Evolutionary conservation across 2,113 vertebrate genomes (phyloP), one percentile per base, ranked within the genome.

Genomic region (Physeter macrocephalus): DNA sequence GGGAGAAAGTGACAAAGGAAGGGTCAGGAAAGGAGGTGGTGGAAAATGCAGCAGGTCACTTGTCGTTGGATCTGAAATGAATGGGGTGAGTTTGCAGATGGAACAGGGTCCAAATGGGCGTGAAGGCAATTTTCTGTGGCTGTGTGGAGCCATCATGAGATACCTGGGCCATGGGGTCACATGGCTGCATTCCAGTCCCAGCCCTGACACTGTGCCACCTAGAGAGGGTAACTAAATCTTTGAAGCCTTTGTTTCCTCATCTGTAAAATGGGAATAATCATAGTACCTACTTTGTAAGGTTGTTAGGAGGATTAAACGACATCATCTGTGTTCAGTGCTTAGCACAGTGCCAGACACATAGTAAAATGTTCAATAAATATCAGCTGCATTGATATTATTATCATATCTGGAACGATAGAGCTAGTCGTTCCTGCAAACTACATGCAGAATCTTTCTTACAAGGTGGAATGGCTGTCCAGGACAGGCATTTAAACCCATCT

Each of bases 401-500:
- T 82, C n/a, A 12, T 80, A 18, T 72, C 36, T 61, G 57, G 59
- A 43, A 77, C 27, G 62, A 59, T 54, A 13, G 67, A 61, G 46
- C 27, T 90, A 34, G 75, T 71, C 46, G 59, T 10, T 64, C 87
- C 80, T 67, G 34, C 69, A 64, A 61, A 77, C 43, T 92, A 36
- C 41, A 31, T 5, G 27, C 4, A 92, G 80, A 85, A 23, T 71
- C 78, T 83, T 94, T 52, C 62, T 93, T 67, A 86, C 2, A 78
- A 78, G 72, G 39, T 39, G 49, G 86, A 83, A 36, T 66, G 34
- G 27, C 31, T 80, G 29, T 61, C 82, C 17, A 46, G 25, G 34
- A 75, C 14, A 66, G 92, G 41, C n/a, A 57, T 89, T 96, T 62
- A 72, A 54, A 94, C 57, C 23, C 82, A 64, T 92, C 78, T 88